Base-by-base conservation (phyloP, 2,113 vertebrate genomes). In the Circaetus gallicus region DNA sequence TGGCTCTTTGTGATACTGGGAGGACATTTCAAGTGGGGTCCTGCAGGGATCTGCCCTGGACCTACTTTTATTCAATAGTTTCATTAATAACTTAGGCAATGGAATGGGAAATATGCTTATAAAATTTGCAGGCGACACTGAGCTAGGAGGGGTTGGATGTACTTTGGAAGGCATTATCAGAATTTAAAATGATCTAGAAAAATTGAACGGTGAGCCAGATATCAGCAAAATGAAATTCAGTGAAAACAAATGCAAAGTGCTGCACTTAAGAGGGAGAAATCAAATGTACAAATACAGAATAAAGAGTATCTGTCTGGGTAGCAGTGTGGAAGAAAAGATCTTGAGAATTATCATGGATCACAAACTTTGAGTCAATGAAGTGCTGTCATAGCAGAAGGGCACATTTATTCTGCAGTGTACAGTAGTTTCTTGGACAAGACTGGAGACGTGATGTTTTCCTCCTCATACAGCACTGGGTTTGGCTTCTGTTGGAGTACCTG, bases 31-130 rank as follows among this genome's bases (percentile, higher is more conserved):
- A 95, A 94, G 82, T 90, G 67, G 66, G 63, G 45, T 95, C 58
- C 92, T 91, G 62, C 87, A 77, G 84, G 88, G 62, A 92, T 80
- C 87, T 96, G 92, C 82, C 82, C 82, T 76, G 66, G 74, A 73
- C 82, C 88, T 83, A 22, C 78, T 92, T 83, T 79, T 88, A 56
- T 91, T 94, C 82, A 70, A 45, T 53, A 53, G 69, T 94, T 94
- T 95, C 93, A 94, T 93, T 97, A 96, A 94, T 95, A 96, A 95
- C 74, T 95, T 93, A 93, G 14, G 70, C 82, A 86, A 38, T 14
- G 36, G 85, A 88, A 80, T 90, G 63, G 85, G 85, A 65, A 77
- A 94, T 90, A 77, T 16, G 58, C 78, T 93, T 88, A 95, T 94
- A 82, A 95, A 93, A 97, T 90, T 91, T 96, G 86, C 92, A 96